phyloP scores from a whole-genome alignment of 2,888 invertebrate genomes.

The Kryphioiulus occultus region DNA sequence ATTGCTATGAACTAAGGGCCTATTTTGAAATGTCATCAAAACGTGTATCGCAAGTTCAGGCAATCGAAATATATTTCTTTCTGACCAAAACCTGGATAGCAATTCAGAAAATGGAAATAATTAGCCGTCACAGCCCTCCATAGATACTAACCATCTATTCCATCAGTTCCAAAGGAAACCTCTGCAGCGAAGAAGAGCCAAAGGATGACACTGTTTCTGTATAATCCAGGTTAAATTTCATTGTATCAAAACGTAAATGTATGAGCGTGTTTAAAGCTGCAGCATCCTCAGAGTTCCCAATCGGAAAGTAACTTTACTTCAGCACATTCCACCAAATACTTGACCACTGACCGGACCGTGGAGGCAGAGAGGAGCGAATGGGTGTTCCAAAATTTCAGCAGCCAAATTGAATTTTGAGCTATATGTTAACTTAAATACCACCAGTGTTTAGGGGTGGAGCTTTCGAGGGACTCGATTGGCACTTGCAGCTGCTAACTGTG shows the following conservation, averaged over 20 bases:
- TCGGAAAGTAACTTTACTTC: neutral
- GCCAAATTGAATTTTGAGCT: neutral
- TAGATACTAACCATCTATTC: neutral
- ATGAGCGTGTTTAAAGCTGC: neutral
- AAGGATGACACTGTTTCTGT: neutral
- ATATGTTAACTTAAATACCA: neutral
- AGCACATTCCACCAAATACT: neutral
- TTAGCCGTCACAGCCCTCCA: neutral
- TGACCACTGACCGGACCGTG: neutral
- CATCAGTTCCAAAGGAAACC: neutral
- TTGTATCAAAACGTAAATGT: neutral
- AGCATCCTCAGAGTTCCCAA: neutral
- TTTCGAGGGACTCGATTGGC: neutral
- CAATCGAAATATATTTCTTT: too few species aligned
- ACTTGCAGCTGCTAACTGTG: conserved; percentile 11
- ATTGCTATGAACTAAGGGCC: too few species aligned
- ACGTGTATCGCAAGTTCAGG: too few species aligned
- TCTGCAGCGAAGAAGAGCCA: neutral
- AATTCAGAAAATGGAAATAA: too few species aligned
- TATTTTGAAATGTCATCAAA: too few species aligned
- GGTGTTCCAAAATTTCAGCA: conserved; percentile 8
- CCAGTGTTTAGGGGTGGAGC: neutral
- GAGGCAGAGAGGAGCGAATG: neutral
- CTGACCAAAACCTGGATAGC: too few species aligned
- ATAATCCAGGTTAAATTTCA: neutral